phyloP scores from a whole-genome alignment of 1,140 invertebrate species.

The Carcinoscorpius rotundicauda region DNA sequence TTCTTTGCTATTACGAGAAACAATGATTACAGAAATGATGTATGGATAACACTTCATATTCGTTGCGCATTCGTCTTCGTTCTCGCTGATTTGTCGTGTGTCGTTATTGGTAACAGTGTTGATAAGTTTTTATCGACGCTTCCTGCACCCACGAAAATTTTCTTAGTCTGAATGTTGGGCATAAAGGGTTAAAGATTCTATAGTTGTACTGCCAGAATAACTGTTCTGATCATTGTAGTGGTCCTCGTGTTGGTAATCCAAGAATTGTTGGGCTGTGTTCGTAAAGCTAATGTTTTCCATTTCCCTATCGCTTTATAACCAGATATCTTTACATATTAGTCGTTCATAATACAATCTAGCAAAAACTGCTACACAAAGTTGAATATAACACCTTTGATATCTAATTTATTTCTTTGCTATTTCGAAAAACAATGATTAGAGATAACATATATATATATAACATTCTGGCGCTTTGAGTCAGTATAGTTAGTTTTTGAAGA shows the following conservation, averaged over 20 bases:
- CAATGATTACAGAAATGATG: too few species aligned
- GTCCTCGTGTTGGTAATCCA: background rate
- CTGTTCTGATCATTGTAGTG: background rate
- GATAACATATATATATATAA: too few species aligned
- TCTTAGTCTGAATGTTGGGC: background rate
- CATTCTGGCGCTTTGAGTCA: too few species aligned
- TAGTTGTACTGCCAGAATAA: background rate
- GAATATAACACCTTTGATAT: too few species aligned
- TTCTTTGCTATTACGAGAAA: too few species aligned
- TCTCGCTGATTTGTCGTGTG: slow-evolving; percentile 89
- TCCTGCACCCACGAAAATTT: background rate
- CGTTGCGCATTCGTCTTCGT: slow-evolving; percentile 69
- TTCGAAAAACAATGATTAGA: too few species aligned
- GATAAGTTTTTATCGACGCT: slow-evolving; percentile 9
- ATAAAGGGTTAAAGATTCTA: background rate
- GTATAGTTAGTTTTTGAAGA: too few species aligned
- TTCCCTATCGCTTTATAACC: too few species aligned
- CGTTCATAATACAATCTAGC: too few species aligned
- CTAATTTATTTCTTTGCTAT: too few species aligned
- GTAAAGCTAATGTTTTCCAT: slow-evolving; percentile 10
- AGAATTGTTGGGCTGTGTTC: slow-evolving; percentile 2
- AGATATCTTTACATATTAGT: too few species aligned
- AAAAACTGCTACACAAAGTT: too few species aligned
- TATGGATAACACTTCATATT: slow-evolving; percentile 49
- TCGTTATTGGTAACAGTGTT: slow-evolving; percentile 68